Base-by-base conservation (phyloP, 2,888 invertebrate species). In the Pimpla rufipes region DNA sequence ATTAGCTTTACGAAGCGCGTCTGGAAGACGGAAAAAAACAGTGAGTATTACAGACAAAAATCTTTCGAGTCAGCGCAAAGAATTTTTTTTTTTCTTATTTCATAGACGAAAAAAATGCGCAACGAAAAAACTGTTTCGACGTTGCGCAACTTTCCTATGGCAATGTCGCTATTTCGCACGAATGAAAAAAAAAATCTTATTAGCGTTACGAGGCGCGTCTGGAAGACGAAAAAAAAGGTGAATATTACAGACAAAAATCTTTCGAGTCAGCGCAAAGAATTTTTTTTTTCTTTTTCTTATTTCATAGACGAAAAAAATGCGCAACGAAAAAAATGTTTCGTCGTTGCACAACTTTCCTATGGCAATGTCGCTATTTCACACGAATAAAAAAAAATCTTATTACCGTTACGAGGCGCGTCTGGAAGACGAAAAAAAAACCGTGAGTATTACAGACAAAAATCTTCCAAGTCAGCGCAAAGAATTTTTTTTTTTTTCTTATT, bases 131-230 rank as follows among this genome's bases (percentile, higher is more conserved):
- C 13, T 66, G 35, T 55, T 10, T 3, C 42, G 21, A n/a, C 40
- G 37, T 82, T 67, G 21, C 68, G 62, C 52, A 73, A 77, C 57
- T 52, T 29, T 73, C 40, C 42, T 68, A n/a, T n/a, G 21, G 59
- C 77, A 23, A 68, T 74, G 18, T n/a, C 37, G 29, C 47, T 81
- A 73, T 67, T 74, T 55, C 59, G 37, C 62, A 42, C 50, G 62
- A 70, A 40, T 42, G 42, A 67, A 57, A 52, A n/a, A n/a, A 52
- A 68, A 57, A 52, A 68, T 78, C 50, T 78, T 62, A 50, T 77
- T 42, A 52, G 37, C n/a, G 40, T 10, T 50, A n/a, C n/a, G n/a
- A n/a, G n/a, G 66, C 88, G 90, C 68, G 91, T 91, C 93, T 93
- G 89, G 70, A 91, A 91, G 76, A 80, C 29, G 35, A 45, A 76